Conservation (phyloP, 2,797 vertebrate species). For the Antrozous pallidus region DNA sequence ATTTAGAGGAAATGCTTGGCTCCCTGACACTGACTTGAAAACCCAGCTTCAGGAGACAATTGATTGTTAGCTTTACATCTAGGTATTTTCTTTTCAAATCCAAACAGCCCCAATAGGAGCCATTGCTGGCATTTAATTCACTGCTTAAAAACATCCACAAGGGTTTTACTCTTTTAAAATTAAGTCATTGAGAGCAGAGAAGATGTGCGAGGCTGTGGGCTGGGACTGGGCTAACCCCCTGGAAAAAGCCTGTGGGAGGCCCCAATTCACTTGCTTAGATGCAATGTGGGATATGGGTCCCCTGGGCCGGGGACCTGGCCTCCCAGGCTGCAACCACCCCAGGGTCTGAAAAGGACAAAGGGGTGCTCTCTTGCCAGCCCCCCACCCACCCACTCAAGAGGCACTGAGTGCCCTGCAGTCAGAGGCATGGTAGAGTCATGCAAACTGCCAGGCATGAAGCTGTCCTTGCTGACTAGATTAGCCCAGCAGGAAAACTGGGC, state of each 20-base stretch:
- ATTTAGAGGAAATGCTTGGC: slow-evolving; percentile 28
- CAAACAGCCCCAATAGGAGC: slow-evolving; percentile 73
- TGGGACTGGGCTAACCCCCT: neutral
- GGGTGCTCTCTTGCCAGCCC: neutral
- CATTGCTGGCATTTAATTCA: slow-evolving; percentile 65
- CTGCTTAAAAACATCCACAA: slow-evolving; percentile 60
- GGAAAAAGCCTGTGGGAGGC: neutral
- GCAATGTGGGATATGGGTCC: neutral
- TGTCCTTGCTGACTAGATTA: slow-evolving; percentile 47
- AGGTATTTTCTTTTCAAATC: slow-evolving; percentile 71
- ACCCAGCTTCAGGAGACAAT: slow-evolving; percentile 51
- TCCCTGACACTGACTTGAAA: neutral
- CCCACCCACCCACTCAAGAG: slow-evolving; percentile 23
- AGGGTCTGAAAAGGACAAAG: slow-evolving; percentile 48
- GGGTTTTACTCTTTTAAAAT: slow-evolving; percentile 62
- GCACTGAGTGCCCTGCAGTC: slow-evolving; percentile 45
- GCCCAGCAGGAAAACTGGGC: slow-evolving; percentile 7
- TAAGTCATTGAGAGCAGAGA: slow-evolving; percentile 42
- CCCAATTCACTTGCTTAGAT: neutral
- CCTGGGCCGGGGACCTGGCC: neutral
- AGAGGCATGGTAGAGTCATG: slow-evolving; percentile 56
- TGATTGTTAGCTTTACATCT: slow-evolving; percentile 77
- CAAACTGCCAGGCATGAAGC: slow-evolving; percentile 52
- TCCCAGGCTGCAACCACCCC: neutral
- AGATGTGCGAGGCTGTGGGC: neutral